Evolutionary conservation across 1,140 invertebrate species (phyloP), one percentile per base, ranked within the genome.

Genomic region (Hermetia illucens): DNA sequence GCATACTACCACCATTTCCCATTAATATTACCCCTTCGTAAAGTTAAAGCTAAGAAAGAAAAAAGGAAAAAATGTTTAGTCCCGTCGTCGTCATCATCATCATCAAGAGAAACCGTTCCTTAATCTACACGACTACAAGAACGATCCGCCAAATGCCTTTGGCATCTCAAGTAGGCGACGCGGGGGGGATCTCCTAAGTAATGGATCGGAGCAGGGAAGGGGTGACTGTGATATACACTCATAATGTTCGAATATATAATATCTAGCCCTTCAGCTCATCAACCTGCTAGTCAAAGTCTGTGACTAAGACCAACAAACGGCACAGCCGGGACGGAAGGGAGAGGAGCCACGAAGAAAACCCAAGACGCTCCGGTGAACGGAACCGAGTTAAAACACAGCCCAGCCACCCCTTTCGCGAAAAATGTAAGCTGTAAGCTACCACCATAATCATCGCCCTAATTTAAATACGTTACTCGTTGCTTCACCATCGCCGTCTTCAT

Each of bases 1-100:
- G 8, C 24, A 27, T 27, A 27, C 24, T 8, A 27, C 24, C 24
- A 27, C 24, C 24, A 27, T 27, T 27, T n/a, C n/a, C 24, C 24
- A 27, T 27, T 27, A 27, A 27, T 27, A 27, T 27, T 27, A 27
- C 24, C 24, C 24, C 24, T 27, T 27, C 24, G 24, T n/a, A n/a
- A n/a, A n/a, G n/a, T n/a, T n/a, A n/a, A n/a, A n/a, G n/a, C n/a
- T n/a, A n/a, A n/a, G n/a, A n/a, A n/a, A n/a, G n/a, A n/a, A n/a
- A n/a, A n/a, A n/a, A n/a, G n/a, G n/a, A n/a, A n/a, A n/a, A n/a
- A n/a, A n/a, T 27, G 8, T 13, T 13, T 13, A 27, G 8, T 27
- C 24, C 24, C 24, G 13, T 27, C 8, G 13, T 27, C 24, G 24
- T 27, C 24, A 27, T 27, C 24, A 27, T 27, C 24, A 27, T 27